These are phyloP conservation scores for Phasia obesa DNA, from an alignment of 2,888 invertebrate species.

Conservation along the genomic window DNA sequence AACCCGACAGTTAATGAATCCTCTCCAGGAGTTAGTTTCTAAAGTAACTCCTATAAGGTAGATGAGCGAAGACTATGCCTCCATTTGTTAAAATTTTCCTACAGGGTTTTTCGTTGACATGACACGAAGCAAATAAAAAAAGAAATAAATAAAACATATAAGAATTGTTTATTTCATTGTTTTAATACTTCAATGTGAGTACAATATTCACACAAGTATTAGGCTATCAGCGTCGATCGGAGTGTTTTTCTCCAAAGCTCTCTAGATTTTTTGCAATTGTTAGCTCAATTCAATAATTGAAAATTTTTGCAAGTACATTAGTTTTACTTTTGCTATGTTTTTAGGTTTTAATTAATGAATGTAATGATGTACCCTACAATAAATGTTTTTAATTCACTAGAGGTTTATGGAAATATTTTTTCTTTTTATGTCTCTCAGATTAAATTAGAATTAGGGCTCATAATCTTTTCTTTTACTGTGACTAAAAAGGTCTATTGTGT, in stretches of 20 bases:
- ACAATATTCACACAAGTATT: constrained; percentile 25
- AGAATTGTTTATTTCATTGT: constrained; percentile 37
- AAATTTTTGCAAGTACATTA: background rate
- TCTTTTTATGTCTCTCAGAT: too few relatives aligned
- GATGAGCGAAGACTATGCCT: too few relatives aligned
- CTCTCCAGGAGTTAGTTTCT: too few relatives aligned
- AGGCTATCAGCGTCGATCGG: background rate
- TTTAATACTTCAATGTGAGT: constrained; percentile 34
- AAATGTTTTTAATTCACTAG: too few relatives aligned
- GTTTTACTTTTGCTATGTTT: background rate
- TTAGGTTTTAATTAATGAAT: too few relatives aligned
- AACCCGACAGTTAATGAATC: too few relatives aligned
- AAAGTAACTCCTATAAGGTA: too few relatives aligned
- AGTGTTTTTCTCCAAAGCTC: background rate
- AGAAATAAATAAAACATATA: constrained; percentile 17
- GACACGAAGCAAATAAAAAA: background rate
- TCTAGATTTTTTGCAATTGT: constrained; percentile 14
- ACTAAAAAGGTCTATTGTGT: too few relatives aligned
- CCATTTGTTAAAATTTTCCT: background rate
- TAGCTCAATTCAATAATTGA: constrained; percentile 37
- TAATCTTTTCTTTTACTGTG: too few relatives aligned
- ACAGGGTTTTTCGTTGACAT: background rate
- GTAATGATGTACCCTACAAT: too few relatives aligned
- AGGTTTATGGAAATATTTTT: too few relatives aligned
- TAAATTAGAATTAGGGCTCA: too few relatives aligned